Evolutionary conservation across 2,888 invertebrate species (phyloP), one percentile per base, ranked within the genome.

Genomic region (Pachymerium ferrugineum): DNA sequence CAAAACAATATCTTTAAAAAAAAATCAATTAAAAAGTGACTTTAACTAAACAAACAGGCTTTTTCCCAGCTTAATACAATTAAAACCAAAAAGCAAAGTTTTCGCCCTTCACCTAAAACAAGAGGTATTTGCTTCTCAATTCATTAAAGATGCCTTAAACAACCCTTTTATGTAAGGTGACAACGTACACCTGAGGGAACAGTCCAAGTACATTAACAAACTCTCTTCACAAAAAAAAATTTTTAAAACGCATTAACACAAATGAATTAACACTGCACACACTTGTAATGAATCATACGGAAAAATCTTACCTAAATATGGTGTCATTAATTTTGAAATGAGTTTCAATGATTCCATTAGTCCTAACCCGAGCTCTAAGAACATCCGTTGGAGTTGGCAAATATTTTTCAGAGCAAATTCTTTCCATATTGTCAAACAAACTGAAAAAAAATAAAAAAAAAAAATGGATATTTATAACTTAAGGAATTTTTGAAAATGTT

Each of bases 311-410:
- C 82, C 82, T 86, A 75, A 86, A 83, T 74, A 87, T 85, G 77
- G 86, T 84, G 79, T 87, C 86, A 76, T 86, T 86, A 73, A 88
- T 86, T 75, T 85, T 85, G 79, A 88, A 88, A 79, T 88, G 87
- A 0, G 88, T 88, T 80, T 88, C 88, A 76, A 88, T 87, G 73
- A 88, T 86, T 16, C 88, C 88, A 77, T 87, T 87, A n/a, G 88
- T 88, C 62, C 88, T 82, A 0, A 88, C 88, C 73, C 88, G 81
- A 0, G 88, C 88, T 76, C 88, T 80, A 73, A 88, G 80, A 1
- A 88, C 88, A 81, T 88, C 88, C 1, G 87, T 86, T 0, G 88
- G 84, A n/a, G 86, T 85, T 75, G 88, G 88, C 77, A 86, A 83
- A 80, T 87, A 88, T 80, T 87, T 87, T 71, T 86, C 85, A 80